Conservation (phyloP, 2,113 vertebrate genomes). For the Scolopax mira region DNA sequence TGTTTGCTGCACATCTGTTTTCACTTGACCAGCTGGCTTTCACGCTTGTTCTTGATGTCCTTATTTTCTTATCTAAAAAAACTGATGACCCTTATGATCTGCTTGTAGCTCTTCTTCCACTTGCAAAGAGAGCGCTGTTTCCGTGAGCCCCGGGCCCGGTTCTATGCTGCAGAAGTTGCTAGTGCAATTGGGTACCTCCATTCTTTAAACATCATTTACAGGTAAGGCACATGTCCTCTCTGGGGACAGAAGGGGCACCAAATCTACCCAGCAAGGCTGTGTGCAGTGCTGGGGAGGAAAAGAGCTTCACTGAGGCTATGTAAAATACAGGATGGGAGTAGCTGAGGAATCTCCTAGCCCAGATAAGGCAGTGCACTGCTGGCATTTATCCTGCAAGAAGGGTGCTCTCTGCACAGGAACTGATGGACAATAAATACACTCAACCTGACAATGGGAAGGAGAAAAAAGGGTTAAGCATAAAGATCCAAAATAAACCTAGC, state of each 20-base stretch:
- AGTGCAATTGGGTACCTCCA: slow-evolving; percentile 96
- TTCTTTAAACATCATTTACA: slow-evolving; percentile 96
- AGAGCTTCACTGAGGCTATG: not conserved
- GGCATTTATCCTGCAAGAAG: not conserved
- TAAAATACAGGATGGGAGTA: not conserved
- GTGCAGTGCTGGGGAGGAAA: not conserved
- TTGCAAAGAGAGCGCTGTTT: slow-evolving; percentile 93
- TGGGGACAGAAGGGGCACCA: not conserved
- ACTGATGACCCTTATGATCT: not conserved
- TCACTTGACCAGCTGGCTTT: not conserved
- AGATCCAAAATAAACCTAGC: not conserved
- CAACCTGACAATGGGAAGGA: not conserved
- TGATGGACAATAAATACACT: not conserved
- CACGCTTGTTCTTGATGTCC: not conserved
- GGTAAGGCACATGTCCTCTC: slow-evolving; percentile 64
- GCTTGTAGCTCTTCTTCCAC: slow-evolving; percentile 90
- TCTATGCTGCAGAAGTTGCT: slow-evolving; percentile 91
- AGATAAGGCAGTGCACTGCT: not conserved
- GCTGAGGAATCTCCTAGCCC: not conserved
- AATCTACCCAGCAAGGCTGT: not conserved
- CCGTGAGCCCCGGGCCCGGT: slow-evolving; percentile 90
- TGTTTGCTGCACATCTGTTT: not conserved
- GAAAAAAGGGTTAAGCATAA: not conserved
- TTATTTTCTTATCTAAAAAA: not conserved
- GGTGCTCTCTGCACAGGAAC: not conserved